Evolutionary conservation across 2,888 invertebrate genomes (phyloP), one percentile per base, ranked within the genome.

Genomic region (Acrobasis consociella): DNA sequence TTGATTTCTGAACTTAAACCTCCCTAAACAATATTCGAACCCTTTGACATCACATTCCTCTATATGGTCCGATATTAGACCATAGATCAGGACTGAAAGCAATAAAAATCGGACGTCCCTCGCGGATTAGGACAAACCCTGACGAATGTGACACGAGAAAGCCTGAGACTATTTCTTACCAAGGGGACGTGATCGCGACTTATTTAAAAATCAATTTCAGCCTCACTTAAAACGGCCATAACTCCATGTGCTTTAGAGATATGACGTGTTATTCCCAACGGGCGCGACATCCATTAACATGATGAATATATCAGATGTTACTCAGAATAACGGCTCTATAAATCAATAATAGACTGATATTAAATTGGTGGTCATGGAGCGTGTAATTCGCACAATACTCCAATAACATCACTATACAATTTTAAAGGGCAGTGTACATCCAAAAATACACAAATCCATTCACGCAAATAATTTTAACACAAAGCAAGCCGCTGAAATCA

Each of bases 21-120:
- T 60, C 75, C 77, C 71, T 70, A 65, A 68, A 78, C 75, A 80
- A 80, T 82, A 75, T 80, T 74, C 74, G 78, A 80, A 81, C 81
- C 80, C 82, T 86, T 82, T 74, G 70, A 80, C 76, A 80, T 81
- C 78, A 80, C 75, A 81, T 78, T 78, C 75, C 77, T 75, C 80
- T 86, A 80, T 86, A 87, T 82, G 84, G 81, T 76, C 76, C 82
- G 80, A 86, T 90, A 91, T 88, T 87, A 84, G 75, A 69, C 81
- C 81, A 81, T 89, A 86, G 75, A 88, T 91, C 90, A 91, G 85
- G 85, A 82, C 79, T 80, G 81, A 83, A 82, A 72, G 87, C 86
- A 91, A 91, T 91, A 91, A 91, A 89, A 90, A 87, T 86, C 81
- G 86, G 80, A 83, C 78, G 83, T 85, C 88, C 90, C 87, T 70